Base-by-base conservation (phyloP, 1,140 invertebrate species). In the Drosophila dunni region DNA sequence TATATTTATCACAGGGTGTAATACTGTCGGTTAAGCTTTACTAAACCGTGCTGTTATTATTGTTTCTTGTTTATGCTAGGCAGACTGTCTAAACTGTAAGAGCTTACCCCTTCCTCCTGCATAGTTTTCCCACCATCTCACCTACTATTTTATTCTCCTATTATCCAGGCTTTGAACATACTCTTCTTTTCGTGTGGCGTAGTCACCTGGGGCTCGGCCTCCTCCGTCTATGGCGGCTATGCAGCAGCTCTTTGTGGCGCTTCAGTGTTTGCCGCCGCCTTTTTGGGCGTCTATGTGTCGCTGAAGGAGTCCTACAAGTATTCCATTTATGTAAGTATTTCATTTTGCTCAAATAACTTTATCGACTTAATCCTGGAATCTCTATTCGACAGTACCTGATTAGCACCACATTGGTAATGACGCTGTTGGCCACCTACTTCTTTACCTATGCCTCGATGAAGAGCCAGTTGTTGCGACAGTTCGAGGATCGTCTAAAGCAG, bases 101-200 rank as follows among this genome's bases (percentile, higher is more conserved):
- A 20, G 17, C 1, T 29, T 29, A 4, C 24, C 0, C 11, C 10
- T n/a, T n/a, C 11, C 9, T 40, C n/a, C 0, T 40, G 10, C 11
- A 11, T 40, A n/a, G 9, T 51, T 51, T 2, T 13, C 24, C 4
- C 34, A 2, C 2, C 11, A 51, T 33, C 33, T 13, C 13, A 7
- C 7, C 33, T 34, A 7, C 24, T 7, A 50, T 6, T 48, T 8
- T 2, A 17, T 7, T 54, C 6, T 4, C 15, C 29, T 17, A 4
- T n/a, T 10, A 8, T 58, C 29, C 48, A 89, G 84, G 72, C 50
- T 0, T 78, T 79, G 13, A 90, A 84, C 40, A 75, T 91, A 1
- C 69, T 91, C 8, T 90, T 91, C 63, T 85, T 91, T 24, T 91
- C 90, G 13, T 88, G 82, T 20, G 90, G 90, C 13, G 90, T 91